These are phyloP conservation scores for Hyposoter didymator DNA, from an alignment of 2,888 invertebrate genomes.

Conservation along the genomic window DNA sequence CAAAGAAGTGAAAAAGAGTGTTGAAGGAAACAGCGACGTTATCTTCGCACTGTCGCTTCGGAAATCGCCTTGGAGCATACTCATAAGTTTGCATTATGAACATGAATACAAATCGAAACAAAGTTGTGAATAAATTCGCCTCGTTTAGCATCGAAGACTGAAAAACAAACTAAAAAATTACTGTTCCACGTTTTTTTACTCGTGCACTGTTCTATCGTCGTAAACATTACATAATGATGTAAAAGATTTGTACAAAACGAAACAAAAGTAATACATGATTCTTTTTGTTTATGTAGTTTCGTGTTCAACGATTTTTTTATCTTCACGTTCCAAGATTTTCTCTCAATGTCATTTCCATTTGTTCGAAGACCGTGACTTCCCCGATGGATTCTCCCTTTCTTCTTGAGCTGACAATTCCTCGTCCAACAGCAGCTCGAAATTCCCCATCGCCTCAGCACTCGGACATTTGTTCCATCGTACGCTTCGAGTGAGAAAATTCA, in stretches of 20 bases:
- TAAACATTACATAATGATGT: conserved; percentile 74
- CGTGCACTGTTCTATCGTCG: conserved; percentile 73
- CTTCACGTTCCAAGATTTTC: neutral
- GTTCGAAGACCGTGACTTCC: conserved; percentile 77
- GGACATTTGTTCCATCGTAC: conserved; percentile 95
- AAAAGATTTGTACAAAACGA: conserved; percentile 81
- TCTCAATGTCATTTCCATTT: conserved; percentile 78
- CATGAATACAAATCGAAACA: neutral
- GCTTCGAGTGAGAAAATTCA: conserved; percentile 80
- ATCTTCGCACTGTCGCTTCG: conserved; percentile 76
- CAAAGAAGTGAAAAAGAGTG: conserved; percentile 3
- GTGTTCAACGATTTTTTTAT: neutral
- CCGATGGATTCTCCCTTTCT: conserved; percentile 84
- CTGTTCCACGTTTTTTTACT: conserved; percentile 75
- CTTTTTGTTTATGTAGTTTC: conserved; percentile 78
- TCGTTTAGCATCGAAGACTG: conserved; percentile 79
- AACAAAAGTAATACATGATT: conserved; percentile 73
- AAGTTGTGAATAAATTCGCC: conserved; percentile 63
- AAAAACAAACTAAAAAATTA: conserved; percentile 71
- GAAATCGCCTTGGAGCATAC: conserved; percentile 71
- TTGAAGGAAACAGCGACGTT: conserved; percentile 59
- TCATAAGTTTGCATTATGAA: conserved; percentile 9
- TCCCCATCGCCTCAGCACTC: conserved; percentile 89
- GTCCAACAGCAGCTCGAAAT: conserved; percentile 93
- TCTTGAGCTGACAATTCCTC: conserved; percentile 91